Conservation (phyloP, 2,888 invertebrate species). For the Andrena chrysosceles region DNA sequence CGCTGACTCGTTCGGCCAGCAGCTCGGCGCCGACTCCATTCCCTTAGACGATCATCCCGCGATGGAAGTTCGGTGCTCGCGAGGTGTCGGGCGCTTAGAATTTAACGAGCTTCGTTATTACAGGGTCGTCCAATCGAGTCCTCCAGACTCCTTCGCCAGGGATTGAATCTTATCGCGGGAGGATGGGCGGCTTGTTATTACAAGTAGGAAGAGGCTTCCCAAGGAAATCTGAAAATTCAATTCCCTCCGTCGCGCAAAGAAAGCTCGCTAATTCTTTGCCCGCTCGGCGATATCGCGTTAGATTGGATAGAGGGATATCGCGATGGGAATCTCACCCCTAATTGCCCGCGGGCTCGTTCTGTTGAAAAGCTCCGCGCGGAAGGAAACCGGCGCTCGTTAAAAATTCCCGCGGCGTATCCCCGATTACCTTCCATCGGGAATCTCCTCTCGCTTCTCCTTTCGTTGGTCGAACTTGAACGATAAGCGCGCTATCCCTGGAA, state of each 20-base stretch:
- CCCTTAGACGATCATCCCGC: background rate
- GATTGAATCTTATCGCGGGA: constrained; percentile 17
- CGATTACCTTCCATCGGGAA: constrained; percentile 55
- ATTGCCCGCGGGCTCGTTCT: constrained; percentile 40
- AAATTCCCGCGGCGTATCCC: constrained; percentile 61
- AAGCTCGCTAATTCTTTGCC: constrained; percentile 29
- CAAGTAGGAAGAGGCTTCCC: constrained; percentile 10
- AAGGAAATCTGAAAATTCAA: constrained; percentile 48
- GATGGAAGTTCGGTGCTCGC: background rate
- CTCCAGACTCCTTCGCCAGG: background rate
- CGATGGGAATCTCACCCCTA: constrained; percentile 47
- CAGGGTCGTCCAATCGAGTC: background rate
- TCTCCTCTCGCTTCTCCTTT: constrained; percentile 50
- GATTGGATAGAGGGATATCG: constrained; percentile 46
- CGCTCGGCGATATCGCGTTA: constrained; percentile 46
- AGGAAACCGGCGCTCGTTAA: constrained; percentile 49
- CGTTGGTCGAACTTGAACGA: constrained; percentile 27
- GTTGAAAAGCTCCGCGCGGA: constrained; percentile 20
- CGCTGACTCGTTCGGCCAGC: background rate
- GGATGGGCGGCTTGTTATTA: constrained; percentile 20
- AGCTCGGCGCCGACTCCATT: background rate
- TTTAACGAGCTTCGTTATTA: constrained; percentile 21
- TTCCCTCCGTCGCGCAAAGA: constrained; percentile 40
- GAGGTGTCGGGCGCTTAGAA: background rate
- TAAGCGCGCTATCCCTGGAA: too few relatives aligned